These are phyloP conservation scores for Brachionus rubens DNA, from an alignment of 1,140 invertebrate genomes.

Conservation along the genomic window DNA sequence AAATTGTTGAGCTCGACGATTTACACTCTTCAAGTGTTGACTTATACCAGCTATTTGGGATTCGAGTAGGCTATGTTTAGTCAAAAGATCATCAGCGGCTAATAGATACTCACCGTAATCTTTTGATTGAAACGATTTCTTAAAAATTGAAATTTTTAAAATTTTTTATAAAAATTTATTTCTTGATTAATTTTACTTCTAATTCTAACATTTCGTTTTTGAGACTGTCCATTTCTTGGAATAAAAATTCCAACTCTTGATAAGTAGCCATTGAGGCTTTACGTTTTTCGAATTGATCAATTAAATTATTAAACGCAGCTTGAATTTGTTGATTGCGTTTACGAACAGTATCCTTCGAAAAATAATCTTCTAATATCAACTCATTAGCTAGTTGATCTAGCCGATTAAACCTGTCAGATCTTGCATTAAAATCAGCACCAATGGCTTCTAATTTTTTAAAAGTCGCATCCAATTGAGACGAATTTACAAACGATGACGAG, in stretches of 20 bases:
- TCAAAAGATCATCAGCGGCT: constrained; percentile 85
- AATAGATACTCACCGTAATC: constrained; percentile 86
- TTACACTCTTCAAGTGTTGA: constrained; percentile 67
- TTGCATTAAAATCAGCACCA: constrained; percentile 87
- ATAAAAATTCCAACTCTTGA: constrained; percentile 72
- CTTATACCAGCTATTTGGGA: constrained; percentile 66
- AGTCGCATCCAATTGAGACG: constrained; percentile 89
- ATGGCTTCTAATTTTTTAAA: constrained; percentile 98
- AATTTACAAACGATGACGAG: constrained; percentile 73
- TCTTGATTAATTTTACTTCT: constrained; percentile 55
- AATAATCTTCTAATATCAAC: constrained; percentile 83
- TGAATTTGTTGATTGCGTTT: constrained; percentile 78
- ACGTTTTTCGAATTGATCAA: constrained; percentile 80
- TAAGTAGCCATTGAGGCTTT: constrained; percentile 70
- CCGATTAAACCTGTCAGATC: constrained; percentile 85
- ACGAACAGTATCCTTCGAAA: constrained; percentile 77
- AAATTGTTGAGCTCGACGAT: constrained; percentile 58
- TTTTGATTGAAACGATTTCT: constrained; percentile 69
- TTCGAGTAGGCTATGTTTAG: constrained; percentile 86
- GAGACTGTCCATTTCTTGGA: constrained; percentile 87
- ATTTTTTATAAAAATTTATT: neutral
- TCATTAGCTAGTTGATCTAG: constrained; percentile 85
- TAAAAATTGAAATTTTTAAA: neutral
- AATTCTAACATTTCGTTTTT: constrained; percentile 75
- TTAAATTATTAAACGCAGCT: constrained; percentile 77